phyloP scores from a whole-genome alignment of 2,113 vertebrate genomes.

The Barbus barbus region DNA sequence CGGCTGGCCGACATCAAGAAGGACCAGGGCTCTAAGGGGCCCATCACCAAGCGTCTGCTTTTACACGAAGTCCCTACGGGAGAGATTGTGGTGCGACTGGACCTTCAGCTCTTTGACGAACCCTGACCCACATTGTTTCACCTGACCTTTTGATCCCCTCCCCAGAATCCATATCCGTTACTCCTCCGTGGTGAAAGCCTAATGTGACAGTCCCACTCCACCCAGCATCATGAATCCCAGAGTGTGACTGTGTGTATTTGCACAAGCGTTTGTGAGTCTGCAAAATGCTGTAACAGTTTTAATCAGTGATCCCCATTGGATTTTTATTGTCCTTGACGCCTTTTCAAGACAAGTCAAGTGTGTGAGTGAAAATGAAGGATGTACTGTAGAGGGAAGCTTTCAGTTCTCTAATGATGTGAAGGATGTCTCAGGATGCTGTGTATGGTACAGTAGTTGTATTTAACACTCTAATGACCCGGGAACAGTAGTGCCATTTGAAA shows the following conservation, averaged over 20 bases:
- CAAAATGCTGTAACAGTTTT: slow-evolving; percentile 46
- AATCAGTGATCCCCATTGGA: slow-evolving; percentile 11
- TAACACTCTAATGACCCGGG: not conserved
- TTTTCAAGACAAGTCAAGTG: slow-evolving; percentile 7
- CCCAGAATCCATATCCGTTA: slow-evolving; percentile 17
- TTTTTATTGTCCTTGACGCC: not conserved
- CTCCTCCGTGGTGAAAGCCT: slow-evolving; percentile 48
- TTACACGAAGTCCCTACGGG: slow-evolving; percentile 98
- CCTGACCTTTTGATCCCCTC: slow-evolving; percentile 14
- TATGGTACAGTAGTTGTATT: not conserved
- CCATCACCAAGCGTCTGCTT: slow-evolving; percentile 95
- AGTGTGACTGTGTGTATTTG: slow-evolving; percentile 49
- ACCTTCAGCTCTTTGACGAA: slow-evolving; percentile 96
- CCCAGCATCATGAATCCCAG: slow-evolving; percentile 43
- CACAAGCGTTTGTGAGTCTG: slow-evolving; percentile 37
- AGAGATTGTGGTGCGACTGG: slow-evolving; percentile 95
- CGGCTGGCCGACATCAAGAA: slow-evolving; percentile 98
- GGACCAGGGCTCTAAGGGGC: slow-evolving; percentile 98
- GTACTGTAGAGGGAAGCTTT: not conserved
- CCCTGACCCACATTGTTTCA: slow-evolving; percentile 69
- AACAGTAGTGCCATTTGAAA: not conserved
- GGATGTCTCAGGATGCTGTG: slow-evolving; percentile 35
- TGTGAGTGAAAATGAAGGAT: slow-evolving; percentile 33
- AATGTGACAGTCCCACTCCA: slow-evolving; percentile 55
- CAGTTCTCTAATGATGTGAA: not conserved